Evolutionary conservation across 2,113 vertebrate species (phyloP).

Genomic region (Lonchura striata): DNA sequence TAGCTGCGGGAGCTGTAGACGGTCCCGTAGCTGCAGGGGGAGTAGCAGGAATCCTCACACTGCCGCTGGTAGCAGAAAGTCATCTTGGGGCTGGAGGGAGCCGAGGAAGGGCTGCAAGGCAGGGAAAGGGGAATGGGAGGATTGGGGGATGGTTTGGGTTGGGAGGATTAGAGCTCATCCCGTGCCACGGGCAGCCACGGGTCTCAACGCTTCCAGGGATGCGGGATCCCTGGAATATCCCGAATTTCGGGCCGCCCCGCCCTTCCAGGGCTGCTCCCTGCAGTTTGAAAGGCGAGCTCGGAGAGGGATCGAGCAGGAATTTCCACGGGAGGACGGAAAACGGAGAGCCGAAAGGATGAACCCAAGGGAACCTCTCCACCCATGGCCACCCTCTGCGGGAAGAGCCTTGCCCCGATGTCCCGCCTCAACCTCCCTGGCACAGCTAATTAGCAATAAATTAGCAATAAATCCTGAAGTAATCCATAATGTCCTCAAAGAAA

Average conservation of each 20-base stretch:
- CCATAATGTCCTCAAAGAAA: too few species aligned
- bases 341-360: not conserved
- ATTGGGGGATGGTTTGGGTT: accelerated
- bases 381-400: not conserved
- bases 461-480: not conserved
- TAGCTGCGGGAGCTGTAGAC: not conserved
- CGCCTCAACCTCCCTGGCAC: not conserved
- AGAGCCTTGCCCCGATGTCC: not conserved
- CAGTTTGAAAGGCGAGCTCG: not conserved
- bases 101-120: not conserved
- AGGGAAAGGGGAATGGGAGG: not conserved
- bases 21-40: not conserved
- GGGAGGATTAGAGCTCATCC: accelerated
- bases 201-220: not conserved
- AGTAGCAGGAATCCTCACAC: not conserved
- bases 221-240: not conserved
- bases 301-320: not conserved
- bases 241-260: not conserved
- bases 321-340: accelerated
- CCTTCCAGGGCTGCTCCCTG: too few species aligned
- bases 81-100: not conserved
- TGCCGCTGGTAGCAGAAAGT: conserved; percentile 35
- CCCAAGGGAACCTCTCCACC: accelerated
- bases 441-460: not conserved
- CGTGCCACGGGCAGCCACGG: accelerated